These are phyloP conservation scores for Yasuhikotakia modesta DNA, from an alignment of 2,797 vertebrate genomes.

Conservation along the genomic window DNA sequence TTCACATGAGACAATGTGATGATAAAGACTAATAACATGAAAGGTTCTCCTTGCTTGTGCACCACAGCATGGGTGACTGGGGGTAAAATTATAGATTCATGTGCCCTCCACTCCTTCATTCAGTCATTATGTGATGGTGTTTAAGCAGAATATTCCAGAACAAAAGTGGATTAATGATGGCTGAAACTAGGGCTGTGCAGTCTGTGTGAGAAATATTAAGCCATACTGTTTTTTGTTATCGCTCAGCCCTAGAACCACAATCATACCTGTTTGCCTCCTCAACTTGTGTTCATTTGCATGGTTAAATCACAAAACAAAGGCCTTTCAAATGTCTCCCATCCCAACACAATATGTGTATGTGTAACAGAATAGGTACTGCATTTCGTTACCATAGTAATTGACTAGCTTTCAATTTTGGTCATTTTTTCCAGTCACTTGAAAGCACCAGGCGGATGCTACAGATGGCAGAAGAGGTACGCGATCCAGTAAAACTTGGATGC, in stretches of 20 bases:
- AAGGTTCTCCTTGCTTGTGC: constrained; percentile 34
- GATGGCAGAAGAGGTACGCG: constrained; percentile 92
- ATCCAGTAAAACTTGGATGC: neutral
- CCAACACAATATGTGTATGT: constrained; percentile 3
- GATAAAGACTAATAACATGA: constrained; percentile 53
- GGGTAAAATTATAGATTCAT: constrained; percentile 57
- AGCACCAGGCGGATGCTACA: constrained; percentile 94
- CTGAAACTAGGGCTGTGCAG: neutral
- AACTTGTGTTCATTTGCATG: no score
- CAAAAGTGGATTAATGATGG: neutral
- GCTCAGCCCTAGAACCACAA: neutral
- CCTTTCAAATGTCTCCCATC: neutral
- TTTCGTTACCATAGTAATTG: neutral
- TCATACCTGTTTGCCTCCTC: neutral
- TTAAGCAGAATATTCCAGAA: neutral
- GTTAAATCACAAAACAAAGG: neutral
- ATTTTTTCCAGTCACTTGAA: constrained; percentile 86
- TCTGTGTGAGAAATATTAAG: neutral
- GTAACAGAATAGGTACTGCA: neutral
- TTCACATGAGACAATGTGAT: constrained; percentile 49
- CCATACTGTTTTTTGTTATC: no score
- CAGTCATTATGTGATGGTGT: neutral
- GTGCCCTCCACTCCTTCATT: constrained; percentile 8
- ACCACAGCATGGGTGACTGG: constrained; percentile 39
- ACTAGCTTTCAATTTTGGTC: constrained; percentile 10